A percentile compares a stretch with the other conserved stretches of the same genome.
phyloP scores from a whole-genome alignment of 23 tunicate genomes.

The Clavelina lepadiformis region DNA sequence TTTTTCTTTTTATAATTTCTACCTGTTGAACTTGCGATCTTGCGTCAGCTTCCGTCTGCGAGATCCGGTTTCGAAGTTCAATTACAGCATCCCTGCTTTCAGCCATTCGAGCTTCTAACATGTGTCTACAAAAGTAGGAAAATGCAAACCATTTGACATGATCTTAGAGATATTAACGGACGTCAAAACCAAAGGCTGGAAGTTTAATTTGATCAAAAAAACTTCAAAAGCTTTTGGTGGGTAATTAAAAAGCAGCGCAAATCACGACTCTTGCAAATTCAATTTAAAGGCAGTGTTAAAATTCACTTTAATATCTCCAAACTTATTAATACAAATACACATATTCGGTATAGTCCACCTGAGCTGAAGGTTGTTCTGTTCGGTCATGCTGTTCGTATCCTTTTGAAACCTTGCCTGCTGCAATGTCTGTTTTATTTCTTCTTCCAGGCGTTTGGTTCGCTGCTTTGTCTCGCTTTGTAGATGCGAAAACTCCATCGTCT shows the following conservation, averaged over 20 bases:
- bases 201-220: too few species aligned
- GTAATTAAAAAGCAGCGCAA: too few species aligned
- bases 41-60: conserved; percentile 50
- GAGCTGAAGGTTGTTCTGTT: conserved; percentile 67
- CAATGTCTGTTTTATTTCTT: conserved; percentile 70
- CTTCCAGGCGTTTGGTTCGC: conserved; percentile 72
- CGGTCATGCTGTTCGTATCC: conserved; percentile 69
- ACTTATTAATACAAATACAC: too few species aligned
- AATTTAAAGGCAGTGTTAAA: too few species aligned
- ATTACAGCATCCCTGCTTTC: conserved; percentile 67
- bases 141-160: too few species aligned
- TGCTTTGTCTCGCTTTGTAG: conserved; percentile 65
- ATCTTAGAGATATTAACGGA: too few species aligned
- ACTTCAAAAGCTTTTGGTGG: too few species aligned
- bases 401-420: conserved; percentile 70
- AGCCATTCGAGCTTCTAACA: conserved; percentile 61
- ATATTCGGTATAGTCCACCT: too few species aligned
- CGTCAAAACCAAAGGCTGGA: too few species aligned
- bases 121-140: conserved; percentile 33
- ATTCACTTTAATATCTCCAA: too few species aligned
- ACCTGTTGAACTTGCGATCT: conserved; percentile 68
- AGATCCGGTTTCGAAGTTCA: conserved; percentile 52
- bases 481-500: conserved; percentile 80
- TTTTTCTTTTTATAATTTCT: too few species aligned
- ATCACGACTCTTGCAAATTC: too few species aligned